Base-by-base conservation (phyloP, 2,113 vertebrate species). In the Patagioenas fasciata region DNA sequence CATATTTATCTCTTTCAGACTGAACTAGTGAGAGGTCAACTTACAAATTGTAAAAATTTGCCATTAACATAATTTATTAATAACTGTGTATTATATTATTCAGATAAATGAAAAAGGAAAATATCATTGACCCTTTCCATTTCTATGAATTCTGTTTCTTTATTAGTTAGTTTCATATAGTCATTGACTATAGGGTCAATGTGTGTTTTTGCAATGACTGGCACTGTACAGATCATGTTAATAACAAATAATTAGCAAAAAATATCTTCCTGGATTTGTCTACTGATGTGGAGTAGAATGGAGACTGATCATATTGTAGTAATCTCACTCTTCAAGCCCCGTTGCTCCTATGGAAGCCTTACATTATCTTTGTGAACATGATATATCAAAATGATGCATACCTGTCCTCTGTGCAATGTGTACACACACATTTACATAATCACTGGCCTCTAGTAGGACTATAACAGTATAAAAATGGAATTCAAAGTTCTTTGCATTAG, bases 41-140 rank as follows among this genome's bases (percentile, higher is more conserved):
- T 91, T 89, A 88, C 42, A 92, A 93, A 91, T 88, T 0, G 1
- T 28, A 74, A 42, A 78, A 36, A 70, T 88, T 93, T 89, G 1
- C 80, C 48, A 91, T 92, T 96, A 94, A 85, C 60, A 57, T 93
- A 80, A 91, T 57, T 65, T 87, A 90, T 93, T 96, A 81, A 85
- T 88, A 95, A 95, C 91, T 24, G 34, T 44, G 16, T 82, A 72
- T 62, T 34, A 69, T 90, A 83, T 80, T 94, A 73, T 24, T 88
- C 23, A n/a, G 24, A 94, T 86, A 91, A 95, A 96, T 95, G 71
- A 93, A 84, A 94, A 84, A 53, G 64, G 32, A 91, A 96, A 80
- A 15, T 10, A 74, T 44, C 19, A 29, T 15, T 40, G 65, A 44
- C 61, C 3, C 1, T 72, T 91, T 92, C 57, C 13, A 82, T 66